A percentile compares a stretch with the other conserved stretches of the same genome.
Conservation (phyloP, 2,888 invertebrate genomes). For the Dolichopus griseipennis region DNA sequence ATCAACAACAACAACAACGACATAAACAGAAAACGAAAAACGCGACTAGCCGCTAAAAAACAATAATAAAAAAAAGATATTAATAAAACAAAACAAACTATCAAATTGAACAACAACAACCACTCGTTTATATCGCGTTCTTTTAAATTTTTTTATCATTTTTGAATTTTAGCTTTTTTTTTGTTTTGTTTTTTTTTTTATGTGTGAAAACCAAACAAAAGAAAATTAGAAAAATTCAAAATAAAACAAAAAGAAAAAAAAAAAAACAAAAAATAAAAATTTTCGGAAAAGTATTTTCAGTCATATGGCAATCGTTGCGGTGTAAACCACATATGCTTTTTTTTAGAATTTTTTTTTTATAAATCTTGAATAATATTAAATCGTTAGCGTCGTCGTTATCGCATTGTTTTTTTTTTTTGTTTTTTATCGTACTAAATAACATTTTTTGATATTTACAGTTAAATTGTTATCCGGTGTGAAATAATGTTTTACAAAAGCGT, state of each 20-base stretch:
- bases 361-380: no score
- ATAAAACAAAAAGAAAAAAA: background rate
- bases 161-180: background rate
- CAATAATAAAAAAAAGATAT: background rate
- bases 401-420: no score
- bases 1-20: background rate
- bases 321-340: background rate
- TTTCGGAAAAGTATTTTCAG: background rate
- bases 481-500: no score
- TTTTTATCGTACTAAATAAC: no score
- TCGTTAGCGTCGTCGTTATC: no score
- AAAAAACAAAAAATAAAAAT: background rate
- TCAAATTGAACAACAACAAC: background rate
- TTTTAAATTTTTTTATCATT: background rate
- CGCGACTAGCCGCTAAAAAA: slow-evolving; percentile 4
- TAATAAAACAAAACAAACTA: background rate
- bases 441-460: no score
- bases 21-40: background rate
- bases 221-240: background rate
- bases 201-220: no score
- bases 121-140: background rate
- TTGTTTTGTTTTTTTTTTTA: no score
- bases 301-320: background rate
- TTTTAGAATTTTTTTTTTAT: no score
- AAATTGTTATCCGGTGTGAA: no score